These are phyloP conservation scores for Helicoverpa armigera DNA, from an alignment of 1,140 invertebrate species.

Conservation along the genomic window DNA sequence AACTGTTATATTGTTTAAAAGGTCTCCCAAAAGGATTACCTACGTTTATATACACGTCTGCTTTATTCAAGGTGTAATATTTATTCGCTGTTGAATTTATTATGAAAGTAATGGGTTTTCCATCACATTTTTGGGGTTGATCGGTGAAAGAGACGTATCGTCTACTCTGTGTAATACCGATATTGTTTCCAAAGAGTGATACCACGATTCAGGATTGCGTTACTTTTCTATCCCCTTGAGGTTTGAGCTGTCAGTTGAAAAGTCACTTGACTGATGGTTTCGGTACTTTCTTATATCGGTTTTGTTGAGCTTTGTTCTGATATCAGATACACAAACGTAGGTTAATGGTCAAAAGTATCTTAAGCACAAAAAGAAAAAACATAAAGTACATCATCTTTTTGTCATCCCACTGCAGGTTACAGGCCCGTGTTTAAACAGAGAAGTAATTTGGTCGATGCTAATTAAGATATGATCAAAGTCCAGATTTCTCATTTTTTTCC, in stretches of 20 bases:
- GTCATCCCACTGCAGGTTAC: no score
- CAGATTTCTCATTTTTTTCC: no score
- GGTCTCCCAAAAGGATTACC: constrained; percentile 15
- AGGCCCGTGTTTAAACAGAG: no score
- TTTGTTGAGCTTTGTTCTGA: not conserved
- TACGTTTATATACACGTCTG: not conserved
- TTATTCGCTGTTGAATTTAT: constrained; percentile 13
- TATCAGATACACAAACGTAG: no score
- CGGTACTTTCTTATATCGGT: not conserved
- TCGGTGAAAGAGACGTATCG: constrained; percentile 13
- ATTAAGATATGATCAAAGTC: no score
- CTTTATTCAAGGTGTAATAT: constrained; percentile 19
- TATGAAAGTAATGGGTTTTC: constrained; percentile 3
- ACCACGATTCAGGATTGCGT: not conserved
- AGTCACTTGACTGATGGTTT: not conserved
- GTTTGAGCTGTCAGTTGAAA: not conserved
- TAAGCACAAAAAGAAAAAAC: no score
- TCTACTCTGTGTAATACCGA: not conserved
- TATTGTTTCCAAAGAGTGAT: no score
- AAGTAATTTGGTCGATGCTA: no score
- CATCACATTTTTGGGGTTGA: not conserved
- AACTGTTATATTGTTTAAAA: constrained; percentile 21
- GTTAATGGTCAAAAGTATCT: no score
- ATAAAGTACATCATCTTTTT: no score
- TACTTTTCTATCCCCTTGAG: not conserved